These are phyloP conservation scores for Pelecanus crispus DNA, from an alignment of 2,113 vertebrate species.

Conservation along the genomic window DNA sequence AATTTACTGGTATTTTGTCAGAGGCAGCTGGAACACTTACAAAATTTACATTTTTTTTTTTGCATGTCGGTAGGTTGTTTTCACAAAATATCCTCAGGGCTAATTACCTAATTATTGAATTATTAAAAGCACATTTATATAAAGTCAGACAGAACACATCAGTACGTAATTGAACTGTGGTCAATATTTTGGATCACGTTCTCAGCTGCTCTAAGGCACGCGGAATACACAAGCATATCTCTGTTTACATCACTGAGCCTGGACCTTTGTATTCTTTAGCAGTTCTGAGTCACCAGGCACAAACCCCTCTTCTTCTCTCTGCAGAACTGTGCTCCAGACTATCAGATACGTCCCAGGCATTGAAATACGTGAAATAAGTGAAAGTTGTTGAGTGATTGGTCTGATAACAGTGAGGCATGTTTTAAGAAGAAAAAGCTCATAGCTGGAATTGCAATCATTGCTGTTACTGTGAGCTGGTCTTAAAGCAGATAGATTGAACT, in stretches of 20 bases:
- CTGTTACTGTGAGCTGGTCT: constrained; percentile 59
- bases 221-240: background rate
- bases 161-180: background rate
- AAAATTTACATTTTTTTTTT: background rate
- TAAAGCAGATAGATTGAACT: constrained; percentile 63
- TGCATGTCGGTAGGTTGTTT: background rate
- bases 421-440: constrained; percentile 63
- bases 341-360: constrained; percentile 30
- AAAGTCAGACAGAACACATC: background rate
- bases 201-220: background rate
- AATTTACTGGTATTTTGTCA: background rate
- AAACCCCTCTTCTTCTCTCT: constrained; percentile 36
- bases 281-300: constrained; percentile 58
- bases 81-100: background rate
- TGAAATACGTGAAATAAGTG: constrained; percentile 61
- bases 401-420: constrained; percentile 47
- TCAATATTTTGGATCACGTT: background rate
- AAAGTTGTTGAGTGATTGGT: constrained; percentile 57
- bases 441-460: constrained; percentile 67
- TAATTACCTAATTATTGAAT: constrained; percentile 44
- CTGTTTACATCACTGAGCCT: background rate
- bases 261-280: constrained; percentile 32
- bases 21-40: background rate
- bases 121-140: constrained; percentile 26
- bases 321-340: constrained; percentile 41